Evolutionary conservation across 2,888 invertebrate genomes (phyloP).

Genomic region (Anthoptus insignis): DNA sequence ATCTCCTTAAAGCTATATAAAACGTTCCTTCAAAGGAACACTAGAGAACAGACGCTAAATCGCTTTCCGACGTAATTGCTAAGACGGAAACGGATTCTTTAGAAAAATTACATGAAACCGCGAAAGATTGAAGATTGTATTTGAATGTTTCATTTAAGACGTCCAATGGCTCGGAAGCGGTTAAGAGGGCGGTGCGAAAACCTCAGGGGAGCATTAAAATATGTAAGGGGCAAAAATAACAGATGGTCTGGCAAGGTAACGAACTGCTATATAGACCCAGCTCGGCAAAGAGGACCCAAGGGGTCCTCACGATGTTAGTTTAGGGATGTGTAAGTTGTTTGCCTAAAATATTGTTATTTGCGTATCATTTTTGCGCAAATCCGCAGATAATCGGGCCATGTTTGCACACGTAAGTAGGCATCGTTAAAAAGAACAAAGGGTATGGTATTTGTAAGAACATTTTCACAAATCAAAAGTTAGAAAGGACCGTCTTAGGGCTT

Average conservation of each 20-base stretch:
- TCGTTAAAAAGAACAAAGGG: conserved; percentile 60
- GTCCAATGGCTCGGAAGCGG: conserved; percentile 76
- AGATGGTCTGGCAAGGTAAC: conserved; percentile 77
- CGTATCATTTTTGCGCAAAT: conserved; percentile 81
- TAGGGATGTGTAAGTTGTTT: conserved; percentile 80
- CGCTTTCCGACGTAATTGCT: conserved; percentile 26
- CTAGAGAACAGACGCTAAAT: conserved; percentile 7
- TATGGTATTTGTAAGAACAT: conserved; percentile 33
- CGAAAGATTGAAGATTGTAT: conserved; percentile 66
- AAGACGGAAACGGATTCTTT: conserved; percentile 26
- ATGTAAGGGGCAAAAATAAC: conserved; percentile 83
- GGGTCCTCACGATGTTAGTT: conserved; percentile 71
- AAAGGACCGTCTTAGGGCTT: conserved; percentile 15
- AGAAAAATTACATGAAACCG: conserved; percentile 50
- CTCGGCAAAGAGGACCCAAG: conserved; percentile 66
- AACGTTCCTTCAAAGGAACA: background rate
- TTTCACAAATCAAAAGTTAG: conserved; percentile 41
- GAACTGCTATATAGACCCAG: conserved; percentile 73
- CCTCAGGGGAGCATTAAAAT: conserved; percentile 79
- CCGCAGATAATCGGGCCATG: conserved; percentile 77
- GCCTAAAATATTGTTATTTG: conserved; percentile 83
- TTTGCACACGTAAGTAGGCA: conserved; percentile 69
- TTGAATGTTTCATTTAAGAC: conserved; percentile 77
- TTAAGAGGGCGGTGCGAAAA: conserved; percentile 67
- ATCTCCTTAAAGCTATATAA: background rate